Conservation (phyloP, 2,888 invertebrate genomes). For the Orthonevra nobilis region DNA sequence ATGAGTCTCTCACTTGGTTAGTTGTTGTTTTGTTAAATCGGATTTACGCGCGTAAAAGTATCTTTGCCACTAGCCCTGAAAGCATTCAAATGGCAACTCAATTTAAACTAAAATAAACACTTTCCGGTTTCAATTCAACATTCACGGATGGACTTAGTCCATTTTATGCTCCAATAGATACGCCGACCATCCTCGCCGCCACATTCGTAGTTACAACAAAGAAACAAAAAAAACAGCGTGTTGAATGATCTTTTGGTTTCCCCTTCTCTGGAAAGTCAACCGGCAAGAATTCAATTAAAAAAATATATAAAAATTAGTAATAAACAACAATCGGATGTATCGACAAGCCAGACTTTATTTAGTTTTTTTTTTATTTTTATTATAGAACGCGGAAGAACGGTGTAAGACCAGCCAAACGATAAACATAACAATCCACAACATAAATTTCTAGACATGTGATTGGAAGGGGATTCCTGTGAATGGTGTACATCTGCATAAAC, state of each 20-base stretch:
- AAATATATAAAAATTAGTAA: slow-evolving; percentile 21
- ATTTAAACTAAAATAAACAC: slow-evolving; percentile 60
- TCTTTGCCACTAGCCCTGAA: slow-evolving; percentile 39
- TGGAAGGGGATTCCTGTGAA: slow-evolving; percentile 19
- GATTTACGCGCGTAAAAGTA: neutral
- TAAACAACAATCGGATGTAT: slow-evolving; percentile 60
- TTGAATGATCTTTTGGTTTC: slow-evolving; percentile 26
- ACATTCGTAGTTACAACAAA: too few species aligned
- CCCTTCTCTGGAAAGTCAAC: slow-evolving; percentile 43
- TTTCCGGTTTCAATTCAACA: slow-evolving; percentile 68
- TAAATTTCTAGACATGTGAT: too few species aligned
- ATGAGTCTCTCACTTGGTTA: too few species aligned
- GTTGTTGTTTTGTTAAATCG: slow-evolving; percentile 9
- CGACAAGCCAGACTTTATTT: slow-evolving; percentile 22
- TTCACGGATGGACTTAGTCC: slow-evolving; percentile 38
- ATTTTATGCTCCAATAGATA: slow-evolving; percentile 61
- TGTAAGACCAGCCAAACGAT: neutral
- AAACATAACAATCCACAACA: too few species aligned
- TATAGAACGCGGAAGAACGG: slow-evolving; percentile 61
- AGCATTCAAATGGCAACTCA: slow-evolving; percentile 46
- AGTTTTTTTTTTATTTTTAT: slow-evolving; percentile 6
- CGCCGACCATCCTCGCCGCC: neutral
- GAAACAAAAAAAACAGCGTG: slow-evolving; percentile 4
- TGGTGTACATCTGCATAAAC: slow-evolving; percentile 20
- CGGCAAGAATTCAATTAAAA: slow-evolving; percentile 12